Evolutionary conservation across 2,113 vertebrate genomes (phyloP).

Genomic region (Cichladusa arquata): DNA sequence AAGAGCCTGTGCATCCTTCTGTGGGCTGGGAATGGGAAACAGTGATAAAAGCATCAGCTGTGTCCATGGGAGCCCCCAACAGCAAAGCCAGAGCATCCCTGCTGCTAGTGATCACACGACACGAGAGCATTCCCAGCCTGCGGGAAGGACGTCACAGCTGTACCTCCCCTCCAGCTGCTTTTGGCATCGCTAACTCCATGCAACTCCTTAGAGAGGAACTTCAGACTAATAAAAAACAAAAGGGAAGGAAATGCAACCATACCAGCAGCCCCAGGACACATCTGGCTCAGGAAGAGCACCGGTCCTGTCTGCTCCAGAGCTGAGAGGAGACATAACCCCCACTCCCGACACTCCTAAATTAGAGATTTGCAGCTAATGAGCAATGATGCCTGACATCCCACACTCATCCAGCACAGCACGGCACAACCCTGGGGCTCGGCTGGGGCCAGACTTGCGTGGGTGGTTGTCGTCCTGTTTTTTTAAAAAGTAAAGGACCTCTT

Average conservation of each 20-base stretch:
- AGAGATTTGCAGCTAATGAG: neutral
- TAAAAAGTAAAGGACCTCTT: neutral
- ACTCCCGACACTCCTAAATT: fast-evolving
- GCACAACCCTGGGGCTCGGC: neutral
- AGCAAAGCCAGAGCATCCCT: neutral
- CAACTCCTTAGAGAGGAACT: neutral
- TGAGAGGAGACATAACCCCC: neutral
- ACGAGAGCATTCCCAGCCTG: neutral
- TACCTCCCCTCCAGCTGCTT: neutral
- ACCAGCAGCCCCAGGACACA: fast-evolving
- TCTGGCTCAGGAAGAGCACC: neutral
- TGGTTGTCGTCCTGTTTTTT: neutral
- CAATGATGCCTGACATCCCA: neutral
- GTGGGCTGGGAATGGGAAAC: neutral
- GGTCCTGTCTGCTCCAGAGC: fast-evolving
- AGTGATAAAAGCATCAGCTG: neutral
- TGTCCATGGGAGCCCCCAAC: neutral
- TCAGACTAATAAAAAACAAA: neutral
- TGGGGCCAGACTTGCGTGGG: neutral
- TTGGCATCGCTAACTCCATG: fast-evolving
- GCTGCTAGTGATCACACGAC: fast-evolving
- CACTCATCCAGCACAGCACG: neutral
- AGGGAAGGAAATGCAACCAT: neutral
- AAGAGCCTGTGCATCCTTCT: neutral
- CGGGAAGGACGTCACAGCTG: fast-evolving